These are phyloP conservation scores for Anolis carolinensis DNA, from an alignment of 2,113 vertebrate species.

Conservation along the genomic window DNA sequence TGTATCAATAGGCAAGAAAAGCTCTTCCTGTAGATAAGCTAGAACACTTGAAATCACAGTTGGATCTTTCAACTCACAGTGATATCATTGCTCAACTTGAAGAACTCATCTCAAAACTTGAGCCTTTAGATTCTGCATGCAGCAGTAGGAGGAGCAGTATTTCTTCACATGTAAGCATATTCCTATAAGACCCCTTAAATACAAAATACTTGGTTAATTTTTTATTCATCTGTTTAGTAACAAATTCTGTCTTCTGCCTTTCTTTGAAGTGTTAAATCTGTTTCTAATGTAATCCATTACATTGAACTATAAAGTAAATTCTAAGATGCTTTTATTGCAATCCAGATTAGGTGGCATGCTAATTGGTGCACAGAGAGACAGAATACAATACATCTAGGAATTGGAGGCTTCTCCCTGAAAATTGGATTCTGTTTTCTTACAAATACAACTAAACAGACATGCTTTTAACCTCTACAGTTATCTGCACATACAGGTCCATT, in stretches of 20 bases:
- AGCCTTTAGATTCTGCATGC: constrained; percentile 91
- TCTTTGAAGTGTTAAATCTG: neutral
- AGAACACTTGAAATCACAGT: constrained; percentile 88
- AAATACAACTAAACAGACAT: neutral
- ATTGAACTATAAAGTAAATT: neutral
- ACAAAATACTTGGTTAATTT: neutral
- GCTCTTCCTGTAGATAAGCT: constrained; percentile 88
- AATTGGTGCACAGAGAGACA: neutral
- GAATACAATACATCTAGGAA: neutral
- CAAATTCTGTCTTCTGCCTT: neutral
- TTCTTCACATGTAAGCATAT: constrained; percentile 89
- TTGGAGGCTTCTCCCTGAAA: neutral
- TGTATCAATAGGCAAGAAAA: constrained; percentile 86
- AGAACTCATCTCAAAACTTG: constrained; percentile 87
- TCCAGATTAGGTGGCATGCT: neutral
- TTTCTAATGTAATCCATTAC: neutral
- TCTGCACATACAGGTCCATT: neutral
- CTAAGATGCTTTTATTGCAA: neutral
- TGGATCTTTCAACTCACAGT: constrained; percentile 78
- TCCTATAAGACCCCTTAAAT: neutral
- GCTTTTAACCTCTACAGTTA: neutral
- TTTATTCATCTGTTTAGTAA: neutral
- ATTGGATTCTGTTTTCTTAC: neutral
- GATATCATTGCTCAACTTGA: constrained; percentile 86
- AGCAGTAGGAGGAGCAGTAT: constrained; percentile 97